Percentiles rank a stretch among this genome's conserved stretches.
phyloP scores from a whole-genome alignment of 1,140 invertebrate genomes.

The Drosophila kepulauana region DNA sequence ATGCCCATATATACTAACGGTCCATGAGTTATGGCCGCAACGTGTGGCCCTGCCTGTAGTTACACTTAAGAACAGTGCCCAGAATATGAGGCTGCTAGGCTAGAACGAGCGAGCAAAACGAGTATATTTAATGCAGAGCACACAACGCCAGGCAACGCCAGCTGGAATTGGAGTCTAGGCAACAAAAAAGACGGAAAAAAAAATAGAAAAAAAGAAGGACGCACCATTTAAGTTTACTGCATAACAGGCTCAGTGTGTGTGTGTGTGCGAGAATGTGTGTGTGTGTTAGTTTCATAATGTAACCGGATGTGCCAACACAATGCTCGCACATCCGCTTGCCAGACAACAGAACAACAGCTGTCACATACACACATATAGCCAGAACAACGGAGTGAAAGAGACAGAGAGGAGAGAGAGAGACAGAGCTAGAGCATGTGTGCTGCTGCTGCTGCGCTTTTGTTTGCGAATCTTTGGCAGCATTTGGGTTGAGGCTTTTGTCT shows the following conservation, averaged over 20 bases:
- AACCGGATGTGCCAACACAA: conserved; percentile 83
- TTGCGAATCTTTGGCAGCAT: conserved; percentile 68
- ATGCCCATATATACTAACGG: conserved; percentile 54
- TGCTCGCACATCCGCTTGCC: conserved; percentile 79
- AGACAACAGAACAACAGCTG: conserved; percentile 80
- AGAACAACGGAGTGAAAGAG: not conserved
- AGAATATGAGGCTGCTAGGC: not conserved
- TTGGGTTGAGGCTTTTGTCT: conserved; percentile 45
- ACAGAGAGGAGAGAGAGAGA: not conserved
- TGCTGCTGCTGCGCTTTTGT: conserved; percentile 78
- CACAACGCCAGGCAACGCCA: conserved; percentile 52
- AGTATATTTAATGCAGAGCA: conserved; percentile 56
- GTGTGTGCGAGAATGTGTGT: conserved; percentile 17
- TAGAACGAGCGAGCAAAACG: conserved; percentile 25
- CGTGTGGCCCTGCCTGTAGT: conserved; percentile 72
- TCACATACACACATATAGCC: conserved; percentile 61
- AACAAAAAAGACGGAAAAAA: conserved; percentile 18
- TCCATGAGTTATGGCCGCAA: conserved; percentile 76
- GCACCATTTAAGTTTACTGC: conserved; percentile 73
- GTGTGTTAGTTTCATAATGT: conserved; percentile 79
- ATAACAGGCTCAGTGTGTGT: conserved; percentile 26
- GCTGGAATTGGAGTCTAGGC: conserved; percentile 43
- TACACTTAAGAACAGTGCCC: conserved; percentile 62
- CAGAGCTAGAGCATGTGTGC: conserved; percentile 25
- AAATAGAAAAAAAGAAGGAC: conserved; percentile 42